phyloP scores from a whole-genome alignment of 2,797 vertebrate genomes.

The Macrochelys suwanniensis region DNA sequence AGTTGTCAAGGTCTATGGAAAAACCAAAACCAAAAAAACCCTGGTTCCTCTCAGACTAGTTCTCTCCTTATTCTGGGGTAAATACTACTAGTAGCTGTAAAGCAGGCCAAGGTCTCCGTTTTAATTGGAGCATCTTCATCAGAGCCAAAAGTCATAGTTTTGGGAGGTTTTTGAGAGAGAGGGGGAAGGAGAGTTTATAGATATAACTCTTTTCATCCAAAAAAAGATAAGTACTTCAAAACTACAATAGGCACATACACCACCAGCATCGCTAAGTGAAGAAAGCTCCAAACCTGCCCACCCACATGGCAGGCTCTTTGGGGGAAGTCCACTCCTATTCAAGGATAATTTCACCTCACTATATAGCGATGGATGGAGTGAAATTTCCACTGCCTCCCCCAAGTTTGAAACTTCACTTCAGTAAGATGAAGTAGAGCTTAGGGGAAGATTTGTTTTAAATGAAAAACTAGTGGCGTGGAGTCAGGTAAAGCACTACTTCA shows the following conservation, averaged over 20 bases:
- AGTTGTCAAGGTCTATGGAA: neutral
- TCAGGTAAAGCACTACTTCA: neutral
- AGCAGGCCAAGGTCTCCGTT: neutral
- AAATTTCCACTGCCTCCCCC: neutral
- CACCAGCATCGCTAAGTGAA: no score
- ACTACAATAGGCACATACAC: no score
- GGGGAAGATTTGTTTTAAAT: no score
- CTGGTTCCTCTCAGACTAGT: neutral
- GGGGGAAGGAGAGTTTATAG: neutral
- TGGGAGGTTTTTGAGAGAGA: neutral
- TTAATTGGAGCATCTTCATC: neutral
- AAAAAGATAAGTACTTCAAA: neutral
- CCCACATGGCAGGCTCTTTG: neutral
- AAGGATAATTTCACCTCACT: neutral
- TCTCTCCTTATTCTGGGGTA: neutral
- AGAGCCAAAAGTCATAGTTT: neutral
- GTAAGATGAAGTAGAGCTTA: no score
- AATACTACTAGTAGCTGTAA: neutral
- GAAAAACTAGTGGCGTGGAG: neutral
- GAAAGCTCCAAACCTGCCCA: neutral
- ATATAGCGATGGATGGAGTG: neutral
- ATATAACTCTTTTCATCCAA: no score
- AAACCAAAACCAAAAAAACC: neutral
- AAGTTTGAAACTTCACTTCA: neutral
- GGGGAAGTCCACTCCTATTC: neutral